Base-by-base conservation (phyloP, 2,113 vertebrate genomes). In the Nothoprocta pentlandii region DNA sequence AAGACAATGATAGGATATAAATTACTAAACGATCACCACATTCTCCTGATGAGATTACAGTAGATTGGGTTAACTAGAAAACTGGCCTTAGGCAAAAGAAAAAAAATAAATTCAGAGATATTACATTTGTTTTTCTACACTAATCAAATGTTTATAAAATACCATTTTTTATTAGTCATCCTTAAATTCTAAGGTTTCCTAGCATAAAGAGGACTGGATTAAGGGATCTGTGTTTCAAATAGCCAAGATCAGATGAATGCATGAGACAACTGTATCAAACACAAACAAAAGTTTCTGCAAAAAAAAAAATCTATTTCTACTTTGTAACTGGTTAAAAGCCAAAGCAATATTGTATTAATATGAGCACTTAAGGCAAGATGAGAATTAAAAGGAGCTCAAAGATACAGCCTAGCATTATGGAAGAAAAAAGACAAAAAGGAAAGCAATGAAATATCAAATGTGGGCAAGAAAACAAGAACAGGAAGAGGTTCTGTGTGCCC, bases 1-100 rank as follows among this genome's bases (percentile, higher is more conserved):
- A 97, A 97, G 92, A 94, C 69, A 93, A 87, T 71, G 88, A 91
- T 96, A 91, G 96, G 95, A 92, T 88, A 94, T 94, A 93, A 95
- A 96, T 97, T 97, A 96, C 90, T 93, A 83, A 94, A 87, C 47
- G 66, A 97, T 97, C 92, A 92, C 96, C 96, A 96, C 92, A 75
- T 94, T 96, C 95, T 96, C 22, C 75, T 97, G 94, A 97, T 96
- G 93, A 90, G 94, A 97, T 97, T 97, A 97, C 39, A 92, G 88
- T 84, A 85, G 96, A 89, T 95, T 93, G 88, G 84, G 91, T 93
- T 97, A 97, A 93, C 93, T 89, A 96, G 89, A 91, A 82, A 91
- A 92, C 53, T 69, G 75, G 87, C 91, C 87, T 66, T 32, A 6
- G 93, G 93, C 46, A 97, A 94, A 94, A 82, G 44, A 93, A 92